Percentiles rank a stretch among this genome's conserved stretches.
These are phyloP conservation scores for Hemibagrus wyckioides DNA, from an alignment of 2,113 vertebrate genomes.

Conservation along the genomic window DNA sequence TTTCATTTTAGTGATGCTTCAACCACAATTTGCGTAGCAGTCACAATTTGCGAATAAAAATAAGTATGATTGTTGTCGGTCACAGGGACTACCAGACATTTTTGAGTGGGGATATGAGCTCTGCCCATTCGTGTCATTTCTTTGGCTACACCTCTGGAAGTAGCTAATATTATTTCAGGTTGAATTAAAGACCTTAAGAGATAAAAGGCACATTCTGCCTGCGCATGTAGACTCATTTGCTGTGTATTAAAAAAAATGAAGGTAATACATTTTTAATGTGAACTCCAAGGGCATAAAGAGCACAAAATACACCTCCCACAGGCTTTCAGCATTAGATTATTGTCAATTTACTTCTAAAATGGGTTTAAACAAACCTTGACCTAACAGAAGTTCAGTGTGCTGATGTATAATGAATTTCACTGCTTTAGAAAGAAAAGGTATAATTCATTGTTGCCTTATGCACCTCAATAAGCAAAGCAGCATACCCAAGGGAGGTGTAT, in stretches of 20 bases:
- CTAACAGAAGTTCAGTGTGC: slow-evolving; percentile 8
- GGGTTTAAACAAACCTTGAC: slow-evolving; percentile 15
- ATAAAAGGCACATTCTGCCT: slow-evolving; percentile 22
- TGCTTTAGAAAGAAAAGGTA: neutral
- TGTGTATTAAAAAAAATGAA: slow-evolving; percentile 8
- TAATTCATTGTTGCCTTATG: neutral
- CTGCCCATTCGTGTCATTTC: neutral
- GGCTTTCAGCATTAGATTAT: neutral
- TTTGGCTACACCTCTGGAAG: neutral
- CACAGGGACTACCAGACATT: neutral
- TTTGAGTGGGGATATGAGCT: neutral
- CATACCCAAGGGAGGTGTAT: neutral
- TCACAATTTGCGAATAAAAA: neutral
- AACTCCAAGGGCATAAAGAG: neutral
- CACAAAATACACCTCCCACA: slow-evolving; percentile 8
- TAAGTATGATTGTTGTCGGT: neutral
- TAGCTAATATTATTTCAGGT: neutral
- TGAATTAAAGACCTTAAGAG: neutral
- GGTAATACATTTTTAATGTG: slow-evolving; percentile 13
- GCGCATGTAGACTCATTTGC: neutral
- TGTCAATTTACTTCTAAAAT: neutral
- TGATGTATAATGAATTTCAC: slow-evolving; percentile 7
- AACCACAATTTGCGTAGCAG: neutral
- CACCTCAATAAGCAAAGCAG: neutral
- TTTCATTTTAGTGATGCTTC: neutral